phyloP scores from a whole-genome alignment of 1,140 invertebrate genomes.

The Drosophila seguyi region DNA sequence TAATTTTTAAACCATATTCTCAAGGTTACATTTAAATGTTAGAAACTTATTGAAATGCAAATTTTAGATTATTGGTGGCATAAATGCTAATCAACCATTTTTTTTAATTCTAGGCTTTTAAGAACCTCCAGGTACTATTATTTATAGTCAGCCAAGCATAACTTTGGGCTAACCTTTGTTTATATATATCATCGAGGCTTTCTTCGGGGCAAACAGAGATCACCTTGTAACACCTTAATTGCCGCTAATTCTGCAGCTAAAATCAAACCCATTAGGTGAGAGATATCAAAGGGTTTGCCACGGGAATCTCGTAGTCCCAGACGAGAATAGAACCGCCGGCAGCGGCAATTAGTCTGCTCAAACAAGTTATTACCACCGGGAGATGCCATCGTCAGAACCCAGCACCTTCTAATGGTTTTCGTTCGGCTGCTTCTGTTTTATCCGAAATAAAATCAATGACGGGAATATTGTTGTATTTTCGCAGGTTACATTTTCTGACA shows the following conservation, averaged over 20 bases:
- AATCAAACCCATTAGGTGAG: slow-evolving; percentile 38
- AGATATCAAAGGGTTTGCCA: slow-evolving; percentile 40
- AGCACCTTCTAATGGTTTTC: slow-evolving; percentile 62
- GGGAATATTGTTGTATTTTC: slow-evolving; percentile 18
- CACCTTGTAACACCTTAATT: slow-evolving; percentile 80
- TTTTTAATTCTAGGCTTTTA: not conserved
- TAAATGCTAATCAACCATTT: not conserved
- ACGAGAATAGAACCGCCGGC: slow-evolving; percentile 9
- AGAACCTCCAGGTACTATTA: not conserved
- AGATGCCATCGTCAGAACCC: slow-evolving; percentile 20
- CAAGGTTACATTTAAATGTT: not conserved
- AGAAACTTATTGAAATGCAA: not conserved
- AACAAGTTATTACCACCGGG: slow-evolving; percentile 44
- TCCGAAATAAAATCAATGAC: slow-evolving; percentile 12
- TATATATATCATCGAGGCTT: slow-evolving; percentile 38
- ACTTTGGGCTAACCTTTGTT: slow-evolving; percentile 24
- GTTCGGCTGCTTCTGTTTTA: slow-evolving; percentile 29
- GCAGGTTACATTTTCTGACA: slow-evolving; percentile 37
- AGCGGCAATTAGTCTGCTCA: slow-evolving; percentile 62
- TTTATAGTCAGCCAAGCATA: slow-evolving; percentile 3
- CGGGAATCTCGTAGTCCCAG: slow-evolving; percentile 7
- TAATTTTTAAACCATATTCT: not conserved
- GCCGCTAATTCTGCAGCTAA: slow-evolving; percentile 60
- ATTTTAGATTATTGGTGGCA: not conserved
- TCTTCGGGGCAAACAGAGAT: slow-evolving; percentile 61